Percentiles rank a stretch among this genome's conserved stretches.
These are phyloP conservation scores for Petromus typicus DNA, from an alignment of 2,113 vertebrate genomes.

Conservation along the genomic window DNA sequence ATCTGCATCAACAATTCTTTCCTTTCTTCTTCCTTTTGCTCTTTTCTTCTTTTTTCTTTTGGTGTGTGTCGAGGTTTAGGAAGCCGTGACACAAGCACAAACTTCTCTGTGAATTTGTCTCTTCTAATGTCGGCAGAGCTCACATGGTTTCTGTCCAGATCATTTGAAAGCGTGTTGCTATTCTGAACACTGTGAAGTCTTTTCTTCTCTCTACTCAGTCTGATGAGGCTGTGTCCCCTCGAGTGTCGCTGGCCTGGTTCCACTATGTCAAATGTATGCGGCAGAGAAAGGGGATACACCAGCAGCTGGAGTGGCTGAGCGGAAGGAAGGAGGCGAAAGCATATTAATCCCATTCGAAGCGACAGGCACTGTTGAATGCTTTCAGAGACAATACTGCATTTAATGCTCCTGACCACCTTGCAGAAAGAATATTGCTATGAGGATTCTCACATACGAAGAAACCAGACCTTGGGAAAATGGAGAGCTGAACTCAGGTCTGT, in stretches of 20 bases:
- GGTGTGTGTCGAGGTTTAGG: not conserved
- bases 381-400: constrained; percentile 71
- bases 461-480: not conserved
- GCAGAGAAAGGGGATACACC: constrained; percentile 76
- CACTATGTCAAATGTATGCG: constrained; percentile 74
- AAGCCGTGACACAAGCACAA: not conserved
- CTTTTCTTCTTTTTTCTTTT: not conserved
- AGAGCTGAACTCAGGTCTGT: not conserved
- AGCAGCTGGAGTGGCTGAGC: constrained; percentile 76
- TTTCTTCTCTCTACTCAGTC: not conserved
- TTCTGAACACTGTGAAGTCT: not conserved
- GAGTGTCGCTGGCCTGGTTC: constrained; percentile 60
- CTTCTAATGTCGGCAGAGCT: not conserved
- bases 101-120: not conserved
- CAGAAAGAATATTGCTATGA: constrained; percentile 41
- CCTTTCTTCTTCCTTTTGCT: not conserved
- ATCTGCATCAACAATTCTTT: not conserved
- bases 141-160: not conserved
- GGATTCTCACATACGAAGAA: constrained; percentile 35
- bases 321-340: constrained; percentile 80
- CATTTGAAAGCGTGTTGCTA: not conserved
- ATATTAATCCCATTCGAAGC: constrained; percentile 79
- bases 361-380: constrained; percentile 72
- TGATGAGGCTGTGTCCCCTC: constrained; percentile 10
- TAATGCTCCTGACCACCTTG: constrained; percentile 53